phyloP scores from a whole-genome alignment of 2,888 invertebrate genomes.

The Euclidia mi region DNA sequence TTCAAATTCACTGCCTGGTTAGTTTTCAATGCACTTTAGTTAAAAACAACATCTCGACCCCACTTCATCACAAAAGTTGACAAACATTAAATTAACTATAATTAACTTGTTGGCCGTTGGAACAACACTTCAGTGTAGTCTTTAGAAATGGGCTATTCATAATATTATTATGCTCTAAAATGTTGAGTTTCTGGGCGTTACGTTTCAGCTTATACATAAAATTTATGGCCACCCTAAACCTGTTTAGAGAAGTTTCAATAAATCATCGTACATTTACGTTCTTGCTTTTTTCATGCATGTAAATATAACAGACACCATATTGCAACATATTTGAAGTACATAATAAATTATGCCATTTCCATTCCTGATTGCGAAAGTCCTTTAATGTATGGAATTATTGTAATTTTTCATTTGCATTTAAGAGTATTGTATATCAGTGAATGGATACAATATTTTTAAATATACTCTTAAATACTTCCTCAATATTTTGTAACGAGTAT shows the following conservation, averaged over 20 bases:
- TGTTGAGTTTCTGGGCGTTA: slow-evolving; percentile 17
- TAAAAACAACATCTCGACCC: background rate
- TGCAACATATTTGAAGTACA: slow-evolving; percentile 19
- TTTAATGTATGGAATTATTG: slow-evolving; percentile 22
- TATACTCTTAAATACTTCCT: background rate
- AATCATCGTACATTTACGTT: slow-evolving; percentile 53
- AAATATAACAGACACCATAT: slow-evolving; percentile 29
- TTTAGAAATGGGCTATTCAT: slow-evolving; percentile 20
- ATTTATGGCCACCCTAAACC: slow-evolving; percentile 48
- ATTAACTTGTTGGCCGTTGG: slow-evolving; percentile 11
- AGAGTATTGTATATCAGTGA: slow-evolving; percentile 3
- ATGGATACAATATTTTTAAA: slow-evolving; percentile 8
- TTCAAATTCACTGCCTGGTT: background rate
- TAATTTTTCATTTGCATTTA: slow-evolving; percentile 19
- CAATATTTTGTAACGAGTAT: too few relatives aligned
- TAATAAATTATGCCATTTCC: slow-evolving; percentile 38
- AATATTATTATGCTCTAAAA: slow-evolving; percentile 21
- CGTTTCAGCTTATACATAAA: slow-evolving; percentile 17
- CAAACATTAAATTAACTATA: slow-evolving; percentile 21
- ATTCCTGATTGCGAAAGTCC: slow-evolving; percentile 39
- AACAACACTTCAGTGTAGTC: slow-evolving; percentile 17
- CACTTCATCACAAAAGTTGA: slow-evolving; percentile 10
- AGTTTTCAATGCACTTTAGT: background rate
- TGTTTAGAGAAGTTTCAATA: slow-evolving; percentile 43
- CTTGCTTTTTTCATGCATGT: slow-evolving; percentile 49